phyloP scores from a whole-genome alignment of 2,888 invertebrate species.

The Drosophila borborema region DNA sequence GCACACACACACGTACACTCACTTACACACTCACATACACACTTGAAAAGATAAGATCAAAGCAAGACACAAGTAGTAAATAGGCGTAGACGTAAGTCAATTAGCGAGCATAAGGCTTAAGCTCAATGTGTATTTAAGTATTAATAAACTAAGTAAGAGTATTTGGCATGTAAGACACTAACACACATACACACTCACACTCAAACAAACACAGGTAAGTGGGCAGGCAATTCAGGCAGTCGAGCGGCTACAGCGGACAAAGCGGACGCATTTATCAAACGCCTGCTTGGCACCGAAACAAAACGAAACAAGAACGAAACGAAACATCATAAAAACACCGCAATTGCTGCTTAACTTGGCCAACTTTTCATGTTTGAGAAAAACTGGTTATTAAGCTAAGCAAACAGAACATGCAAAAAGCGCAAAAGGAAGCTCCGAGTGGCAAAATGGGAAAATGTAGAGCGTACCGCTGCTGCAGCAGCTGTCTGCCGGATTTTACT shows the following conservation, averaged over 20 bases:
- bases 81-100: conserved; percentile 69
- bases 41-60: conserved; percentile 20
- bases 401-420: conserved; percentile 48
- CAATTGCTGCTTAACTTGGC: conserved; percentile 74
- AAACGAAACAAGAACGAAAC: conserved; percentile 34
- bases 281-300: conserved; percentile 41
- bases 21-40: neutral
- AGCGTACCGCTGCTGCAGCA: conserved; percentile 20
- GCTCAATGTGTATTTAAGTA: conserved; percentile 79
- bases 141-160: conserved; percentile 72
- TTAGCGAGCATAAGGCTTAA: conserved; percentile 66
- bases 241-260: conserved; percentile 53
- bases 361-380: conserved; percentile 75
- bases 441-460: neutral
- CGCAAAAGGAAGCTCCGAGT: conserved; percentile 14
- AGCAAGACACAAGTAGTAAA: conserved; percentile 35
- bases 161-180: conserved; percentile 57
- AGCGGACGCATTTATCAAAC: conserved; percentile 69
- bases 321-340: conserved; percentile 47
- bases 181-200: conserved; percentile 8
- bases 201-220: conserved; percentile 11
- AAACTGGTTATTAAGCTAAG: conserved; percentile 79
- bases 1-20: conserved; percentile 3
- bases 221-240: conserved; percentile 9
- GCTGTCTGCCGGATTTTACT: conserved; percentile 31